Base-by-base conservation (phyloP, 2,797 vertebrate genomes). In the Emys orbicularis region DNA sequence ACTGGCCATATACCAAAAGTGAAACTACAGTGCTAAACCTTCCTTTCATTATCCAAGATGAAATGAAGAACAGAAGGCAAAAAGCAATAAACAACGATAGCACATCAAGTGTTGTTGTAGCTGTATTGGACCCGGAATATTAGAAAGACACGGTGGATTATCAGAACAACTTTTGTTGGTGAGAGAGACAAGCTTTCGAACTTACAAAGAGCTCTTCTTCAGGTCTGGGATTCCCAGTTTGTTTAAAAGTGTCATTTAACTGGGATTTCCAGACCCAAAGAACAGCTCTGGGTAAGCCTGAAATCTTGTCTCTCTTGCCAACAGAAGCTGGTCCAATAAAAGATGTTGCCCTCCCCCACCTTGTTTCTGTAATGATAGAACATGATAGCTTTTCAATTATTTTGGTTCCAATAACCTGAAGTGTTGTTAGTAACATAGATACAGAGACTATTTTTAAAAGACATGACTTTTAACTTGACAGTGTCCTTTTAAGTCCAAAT, bases 41-140 rank as follows among this genome's bases (percentile, higher is more conserved):
- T 21, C 47, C 92, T 81, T 97, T 95, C 96, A 96, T 88, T 49
- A 95, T 83, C 94, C 96, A 95, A 49, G 83, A 79, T 91, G 95
- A 95, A 96, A 94, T 91, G 96, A 95, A 96, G 97, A 83, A 92
- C 90, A 93, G 94, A 95, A 97, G 97, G 82, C 92, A 83, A 92
- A 96, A 93, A 94, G 87, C n/a, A 94, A 88, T 90, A 94, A 95
- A 84, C 88, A 90, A 86, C 13, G 83, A 83, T 31, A 52, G 31
- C 15, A 34, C 15, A 61, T 16, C 12, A 16, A 61, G 31, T 31
- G 59, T 25, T 53, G 7, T n/a, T 41, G 37, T 41, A n/a, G 37
- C 68, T 41, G 10, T 41, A 72, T 12, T 41, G 21, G 21, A 41
- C 19, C 68, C 5, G 3, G 68, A 72, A 72, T 41, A 23, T 72